Conservation (phyloP, 2,797 vertebrate species). For the Gambusia yucatana region DNA sequence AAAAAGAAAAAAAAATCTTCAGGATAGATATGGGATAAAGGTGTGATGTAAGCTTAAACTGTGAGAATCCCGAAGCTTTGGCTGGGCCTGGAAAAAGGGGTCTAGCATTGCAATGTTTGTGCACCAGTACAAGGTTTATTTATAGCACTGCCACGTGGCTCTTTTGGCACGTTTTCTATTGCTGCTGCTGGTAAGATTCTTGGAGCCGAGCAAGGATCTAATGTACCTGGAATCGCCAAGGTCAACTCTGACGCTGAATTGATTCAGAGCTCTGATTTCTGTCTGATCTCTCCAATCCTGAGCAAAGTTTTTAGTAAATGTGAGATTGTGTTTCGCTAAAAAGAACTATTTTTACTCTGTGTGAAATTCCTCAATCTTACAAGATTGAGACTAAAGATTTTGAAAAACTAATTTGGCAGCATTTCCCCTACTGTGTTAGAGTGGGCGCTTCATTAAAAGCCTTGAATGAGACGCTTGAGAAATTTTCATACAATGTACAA, state of each 20-base stretch:
- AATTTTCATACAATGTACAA: background rate
- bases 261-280: background rate
- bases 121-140: constrained; percentile 57
- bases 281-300: background rate
- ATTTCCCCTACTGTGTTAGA: background rate
- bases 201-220: constrained; percentile 33
- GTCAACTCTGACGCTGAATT: constrained; percentile 42
- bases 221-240: constrained; percentile 52
- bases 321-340: background rate
- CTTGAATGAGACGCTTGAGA: background rate
- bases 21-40: background rate
- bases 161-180: constrained; percentile 40
- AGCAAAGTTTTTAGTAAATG: background rate
- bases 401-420: background rate
- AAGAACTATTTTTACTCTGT: background rate
- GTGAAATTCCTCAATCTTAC: too few species aligned
- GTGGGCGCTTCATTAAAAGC: background rate
- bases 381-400: background rate
- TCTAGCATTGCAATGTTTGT: constrained; percentile 63
- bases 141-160: constrained; percentile 62
- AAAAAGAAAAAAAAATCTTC: constrained; percentile 1
- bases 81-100: constrained; percentile 20
- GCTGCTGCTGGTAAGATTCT: constrained; percentile 25
- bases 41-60: constrained; percentile 7
- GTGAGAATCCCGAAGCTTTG: background rate